Percentiles rank a stretch among this genome's conserved stretches.
Evolutionary conservation across 2,113 vertebrate species (phyloP).

Genomic region (Scartelaos histophorus): DNA sequence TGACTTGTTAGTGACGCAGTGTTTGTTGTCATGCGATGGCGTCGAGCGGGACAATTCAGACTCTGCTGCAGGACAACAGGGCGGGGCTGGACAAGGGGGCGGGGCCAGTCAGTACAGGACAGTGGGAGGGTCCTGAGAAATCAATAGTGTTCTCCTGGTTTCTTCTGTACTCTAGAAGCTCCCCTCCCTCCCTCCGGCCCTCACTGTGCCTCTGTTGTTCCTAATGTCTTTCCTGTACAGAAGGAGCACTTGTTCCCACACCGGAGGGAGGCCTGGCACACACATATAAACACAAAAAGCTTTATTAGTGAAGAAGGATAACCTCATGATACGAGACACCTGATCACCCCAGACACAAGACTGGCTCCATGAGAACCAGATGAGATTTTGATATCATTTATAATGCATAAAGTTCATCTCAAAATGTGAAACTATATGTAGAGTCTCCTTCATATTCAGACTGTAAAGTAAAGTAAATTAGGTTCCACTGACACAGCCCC

Average conservation of each 20-base stretch:
- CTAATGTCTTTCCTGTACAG: constrained; percentile 70
- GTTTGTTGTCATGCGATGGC: constrained; percentile 62
- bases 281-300: constrained; percentile 4
- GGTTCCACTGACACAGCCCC: too few relatives aligned
- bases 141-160: constrained; percentile 73
- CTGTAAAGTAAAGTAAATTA: too few relatives aligned
- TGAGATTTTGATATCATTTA: too few relatives aligned
- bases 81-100: not conserved
- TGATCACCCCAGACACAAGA: too few relatives aligned
- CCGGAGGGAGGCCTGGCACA: constrained; percentile 28
- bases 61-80: constrained; percentile 15
- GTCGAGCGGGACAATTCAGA: constrained; percentile 46
- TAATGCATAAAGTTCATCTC: too few relatives aligned
- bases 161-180: constrained; percentile 71
- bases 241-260: constrained; percentile 67
- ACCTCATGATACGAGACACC: not conserved
- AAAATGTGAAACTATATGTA: too few relatives aligned
- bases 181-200: constrained; percentile 24
- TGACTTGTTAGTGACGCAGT: constrained; percentile 70
- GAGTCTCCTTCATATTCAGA: too few relatives aligned
- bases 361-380: too few relatives aligned
- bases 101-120: constrained; percentile 8
- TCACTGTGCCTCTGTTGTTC: constrained; percentile 43
- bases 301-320: not conserved
- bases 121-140: constrained; percentile 48